A percentile compares a stretch with the other conserved stretches of the same genome.
phyloP scores from a whole-genome alignment of 2,888 invertebrate species.

The Sipha maydis region DNA sequence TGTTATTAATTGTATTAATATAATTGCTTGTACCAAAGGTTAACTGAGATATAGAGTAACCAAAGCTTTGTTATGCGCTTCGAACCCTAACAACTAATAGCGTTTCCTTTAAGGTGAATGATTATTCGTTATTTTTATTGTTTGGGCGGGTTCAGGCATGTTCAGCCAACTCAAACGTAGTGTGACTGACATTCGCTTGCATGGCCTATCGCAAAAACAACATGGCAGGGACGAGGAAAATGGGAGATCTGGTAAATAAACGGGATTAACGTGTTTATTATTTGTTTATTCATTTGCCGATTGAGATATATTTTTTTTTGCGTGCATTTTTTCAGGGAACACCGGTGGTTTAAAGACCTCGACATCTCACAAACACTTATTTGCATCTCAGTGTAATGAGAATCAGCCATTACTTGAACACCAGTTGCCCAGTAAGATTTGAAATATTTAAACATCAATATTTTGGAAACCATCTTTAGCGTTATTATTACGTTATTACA shows the following conservation, averaged over 20 bases:
- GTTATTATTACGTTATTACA: not conserved
- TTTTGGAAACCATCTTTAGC: not conserved
- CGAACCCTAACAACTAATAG: conserved; percentile 30
- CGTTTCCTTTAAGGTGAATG: conserved; percentile 34
- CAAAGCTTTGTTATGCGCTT: conserved; percentile 56
- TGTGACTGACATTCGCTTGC: conserved; percentile 84
- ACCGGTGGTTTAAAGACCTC: conserved; percentile 46
- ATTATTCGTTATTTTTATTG: conserved; percentile 56
- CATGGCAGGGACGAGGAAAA: conserved; percentile 63
- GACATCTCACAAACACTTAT: conserved; percentile 50
- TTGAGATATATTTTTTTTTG: not conserved
- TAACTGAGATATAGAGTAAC: not conserved
- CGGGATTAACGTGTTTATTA: not conserved
- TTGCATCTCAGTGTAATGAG: conserved; percentile 64
- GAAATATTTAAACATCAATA: conserved; percentile 39
- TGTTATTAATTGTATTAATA: conserved; percentile 9
- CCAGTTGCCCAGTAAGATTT: conserved; percentile 66
- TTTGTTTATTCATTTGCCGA: not conserved
- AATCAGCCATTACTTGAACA: conserved; percentile 66
- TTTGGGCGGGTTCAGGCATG: conserved; percentile 75
- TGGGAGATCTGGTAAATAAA: conserved; percentile 59
- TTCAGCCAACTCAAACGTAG: conserved; percentile 88
- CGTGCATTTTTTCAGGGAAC: not conserved
- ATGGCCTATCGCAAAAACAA: conserved; percentile 64
- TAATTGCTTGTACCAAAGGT: conserved; percentile 19